Percentiles rank a stretch among this genome's conserved stretches.
phyloP scores from a whole-genome alignment of 2,888 invertebrate genomes.

The Agrochola circellaris region DNA sequence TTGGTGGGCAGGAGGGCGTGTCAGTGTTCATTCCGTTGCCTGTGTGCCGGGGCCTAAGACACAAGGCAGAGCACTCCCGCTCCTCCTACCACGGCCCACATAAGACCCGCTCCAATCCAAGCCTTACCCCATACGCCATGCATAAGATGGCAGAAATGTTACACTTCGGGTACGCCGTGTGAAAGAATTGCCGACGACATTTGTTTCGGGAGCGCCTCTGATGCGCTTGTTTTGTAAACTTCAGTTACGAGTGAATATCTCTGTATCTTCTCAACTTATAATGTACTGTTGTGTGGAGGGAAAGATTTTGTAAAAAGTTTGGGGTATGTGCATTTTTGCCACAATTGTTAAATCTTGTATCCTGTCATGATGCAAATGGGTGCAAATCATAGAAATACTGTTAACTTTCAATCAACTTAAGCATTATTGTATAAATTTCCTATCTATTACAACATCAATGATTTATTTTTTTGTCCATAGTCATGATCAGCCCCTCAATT shows the following conservation, averaged over 20 bases:
- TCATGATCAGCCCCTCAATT: too few species aligned
- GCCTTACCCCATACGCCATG: constrained; percentile 65
- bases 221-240: constrained; percentile 80
- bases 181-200: constrained; percentile 86
- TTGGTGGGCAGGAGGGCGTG: too few species aligned
- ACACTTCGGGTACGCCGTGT: constrained; percentile 81
- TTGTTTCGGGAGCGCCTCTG: constrained; percentile 82
- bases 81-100: neutral
- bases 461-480: neutral
- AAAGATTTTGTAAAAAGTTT: constrained; percentile 25
- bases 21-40: too few species aligned
- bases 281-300: constrained; percentile 29
- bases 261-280: constrained; percentile 57
- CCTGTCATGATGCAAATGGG: neutral
- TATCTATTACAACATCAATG: neutral
- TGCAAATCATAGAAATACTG: neutral
- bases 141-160: constrained; percentile 82
- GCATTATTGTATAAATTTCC: neutral
- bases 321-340: neutral
- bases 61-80: neutral
- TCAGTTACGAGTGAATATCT: constrained; percentile 62
- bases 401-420: neutral
- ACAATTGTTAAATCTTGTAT: neutral
- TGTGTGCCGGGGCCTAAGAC: too few species aligned
- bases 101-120: constrained; percentile 14